These are phyloP conservation scores for Parascotia fuliginaria DNA, from an alignment of 2,888 invertebrate species.

Conservation along the genomic window DNA sequence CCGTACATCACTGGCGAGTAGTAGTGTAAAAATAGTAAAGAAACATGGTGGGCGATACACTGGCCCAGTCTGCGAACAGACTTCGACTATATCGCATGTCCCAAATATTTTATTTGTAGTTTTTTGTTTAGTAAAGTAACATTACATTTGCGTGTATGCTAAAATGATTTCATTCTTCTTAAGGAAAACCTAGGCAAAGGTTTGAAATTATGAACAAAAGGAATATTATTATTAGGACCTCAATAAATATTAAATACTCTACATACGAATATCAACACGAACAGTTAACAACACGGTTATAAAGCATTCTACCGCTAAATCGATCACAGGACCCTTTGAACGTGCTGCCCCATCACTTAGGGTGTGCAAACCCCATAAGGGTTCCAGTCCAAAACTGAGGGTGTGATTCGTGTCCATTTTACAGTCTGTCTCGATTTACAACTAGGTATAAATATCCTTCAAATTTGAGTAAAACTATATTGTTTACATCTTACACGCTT, in stretches of 20 bases:
- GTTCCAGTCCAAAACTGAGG: slow-evolving; percentile 44
- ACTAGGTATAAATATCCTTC: too few species aligned
- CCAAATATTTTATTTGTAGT: neutral
- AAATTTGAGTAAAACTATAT: too few species aligned
- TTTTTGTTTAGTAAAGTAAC: too few species aligned
- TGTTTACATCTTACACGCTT: too few species aligned
- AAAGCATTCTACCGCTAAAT: slow-evolving; percentile 39
- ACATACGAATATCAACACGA: slow-evolving; percentile 11
- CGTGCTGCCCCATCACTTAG: slow-evolving; percentile 43
- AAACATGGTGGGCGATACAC: slow-evolving; percentile 56
- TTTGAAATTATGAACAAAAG: too few species aligned
- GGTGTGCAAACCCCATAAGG: slow-evolving; percentile 52
- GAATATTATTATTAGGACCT: neutral
- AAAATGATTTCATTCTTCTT: too few species aligned
- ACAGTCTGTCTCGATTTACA: slow-evolving; percentile 11
- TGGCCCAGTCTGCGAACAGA: slow-evolving; percentile 49
- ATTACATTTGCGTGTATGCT: too few species aligned
- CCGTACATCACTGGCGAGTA: slow-evolving; percentile 51
- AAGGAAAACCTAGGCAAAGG: too few species aligned
- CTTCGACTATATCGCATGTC: slow-evolving; percentile 29
- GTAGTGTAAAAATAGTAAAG: slow-evolving; percentile 67
- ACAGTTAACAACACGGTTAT: slow-evolving; percentile 8
- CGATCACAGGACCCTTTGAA: slow-evolving; percentile 49
- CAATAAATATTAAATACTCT: neutral
- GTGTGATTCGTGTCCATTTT: slow-evolving; percentile 33